These are phyloP conservation scores for Notechis scutatus DNA, from an alignment of 2,113 vertebrate genomes.

Conservation along the genomic window DNA sequence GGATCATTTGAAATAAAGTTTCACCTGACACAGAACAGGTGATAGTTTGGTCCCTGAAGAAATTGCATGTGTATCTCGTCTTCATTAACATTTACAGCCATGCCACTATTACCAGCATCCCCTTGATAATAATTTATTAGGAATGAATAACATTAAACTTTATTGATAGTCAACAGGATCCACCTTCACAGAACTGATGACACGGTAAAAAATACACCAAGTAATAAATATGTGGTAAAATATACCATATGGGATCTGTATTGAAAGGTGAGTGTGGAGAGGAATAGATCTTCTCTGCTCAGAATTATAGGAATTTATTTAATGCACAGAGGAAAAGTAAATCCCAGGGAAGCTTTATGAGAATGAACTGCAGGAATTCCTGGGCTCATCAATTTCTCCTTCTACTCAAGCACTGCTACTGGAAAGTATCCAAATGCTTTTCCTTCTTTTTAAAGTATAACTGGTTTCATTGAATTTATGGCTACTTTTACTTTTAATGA, in stretches of 20 bases:
- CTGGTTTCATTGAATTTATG: background rate
- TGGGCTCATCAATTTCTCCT: background rate
- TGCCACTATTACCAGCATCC: background rate
- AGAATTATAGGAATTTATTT: background rate
- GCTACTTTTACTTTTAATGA: background rate
- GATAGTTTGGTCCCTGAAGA: background rate
- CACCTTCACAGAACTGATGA: background rate
- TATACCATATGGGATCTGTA: background rate
- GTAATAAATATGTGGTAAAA: background rate
- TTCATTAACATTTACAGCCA: accelerated
- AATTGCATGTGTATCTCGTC: background rate
- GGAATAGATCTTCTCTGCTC: background rate
- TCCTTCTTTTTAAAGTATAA: background rate
- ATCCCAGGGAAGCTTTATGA: background rate
- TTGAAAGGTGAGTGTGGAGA: background rate
- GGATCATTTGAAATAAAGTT: background rate
- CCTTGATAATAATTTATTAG: background rate
- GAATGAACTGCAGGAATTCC: background rate
- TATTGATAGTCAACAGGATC: background rate
- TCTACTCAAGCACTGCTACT: background rate
- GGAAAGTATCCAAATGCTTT: background rate
- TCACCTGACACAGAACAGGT: background rate
- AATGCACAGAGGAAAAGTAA: background rate
- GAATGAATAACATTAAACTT: background rate
- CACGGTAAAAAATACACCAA: background rate